Conservation (phyloP, 2,888 invertebrate genomes). For the Metallyticus violacea region DNA sequence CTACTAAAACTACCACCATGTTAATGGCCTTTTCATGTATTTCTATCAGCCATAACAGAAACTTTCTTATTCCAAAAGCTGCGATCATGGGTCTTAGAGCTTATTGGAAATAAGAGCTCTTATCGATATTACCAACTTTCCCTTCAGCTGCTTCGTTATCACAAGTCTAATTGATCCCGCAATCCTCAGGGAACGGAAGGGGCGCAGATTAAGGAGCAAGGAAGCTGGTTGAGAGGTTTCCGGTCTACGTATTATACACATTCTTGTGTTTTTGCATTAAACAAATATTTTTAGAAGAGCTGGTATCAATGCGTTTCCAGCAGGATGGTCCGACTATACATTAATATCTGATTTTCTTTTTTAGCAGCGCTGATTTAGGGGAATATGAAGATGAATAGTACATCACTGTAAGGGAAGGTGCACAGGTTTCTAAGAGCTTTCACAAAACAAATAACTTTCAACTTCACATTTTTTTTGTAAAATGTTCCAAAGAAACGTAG, state of each 20-base stretch:
- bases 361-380: too few relatives aligned
- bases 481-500: too few relatives aligned
- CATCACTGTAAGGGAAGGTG: too few relatives aligned
- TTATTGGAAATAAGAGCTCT: not conserved
- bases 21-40: not conserved
- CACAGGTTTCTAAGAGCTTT: too few relatives aligned
- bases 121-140: too few relatives aligned
- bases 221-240: not conserved
- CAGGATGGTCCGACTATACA: too few relatives aligned
- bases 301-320: not conserved
- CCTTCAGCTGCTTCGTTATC: not conserved
- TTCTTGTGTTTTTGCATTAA: not conserved
- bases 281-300: not conserved
- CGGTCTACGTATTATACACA: not conserved
- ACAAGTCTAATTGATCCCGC: not conserved
- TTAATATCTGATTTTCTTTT: too few relatives aligned
- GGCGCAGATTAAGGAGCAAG: not conserved
- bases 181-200: not conserved
- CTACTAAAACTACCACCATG: not conserved
- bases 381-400: too few relatives aligned
- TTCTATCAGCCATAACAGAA: not conserved
- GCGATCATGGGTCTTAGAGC: not conserved
- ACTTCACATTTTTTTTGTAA: too few relatives aligned
- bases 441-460: too few relatives aligned
- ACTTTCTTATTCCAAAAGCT: not conserved